phyloP scores from a whole-genome alignment of 1,140 invertebrate species.

The Pachyrhynchus sulphureomaculatus region DNA sequence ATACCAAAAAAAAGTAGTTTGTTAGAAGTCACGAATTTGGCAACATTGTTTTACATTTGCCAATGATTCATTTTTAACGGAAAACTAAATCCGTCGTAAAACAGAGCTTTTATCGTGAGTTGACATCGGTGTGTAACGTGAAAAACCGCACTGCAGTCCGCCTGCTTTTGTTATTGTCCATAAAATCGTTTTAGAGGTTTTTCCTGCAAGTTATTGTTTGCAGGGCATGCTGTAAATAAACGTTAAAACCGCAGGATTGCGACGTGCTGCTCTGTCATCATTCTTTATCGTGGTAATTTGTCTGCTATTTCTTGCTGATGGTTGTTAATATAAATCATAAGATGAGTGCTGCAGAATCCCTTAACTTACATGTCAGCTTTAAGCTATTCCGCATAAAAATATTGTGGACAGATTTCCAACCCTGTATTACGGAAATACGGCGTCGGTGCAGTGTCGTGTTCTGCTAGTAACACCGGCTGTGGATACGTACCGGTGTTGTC shows the following conservation, averaged over 20 bases:
- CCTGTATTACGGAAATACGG: no score
- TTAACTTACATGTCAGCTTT: no score
- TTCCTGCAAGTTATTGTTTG: background rate
- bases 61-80: background rate
- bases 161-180: background rate
- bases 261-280: no score
- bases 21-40: background rate
- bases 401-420: no score
- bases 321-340: no score
- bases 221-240: background rate
- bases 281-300: no score
- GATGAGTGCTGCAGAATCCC: no score
- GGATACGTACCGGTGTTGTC: no score
- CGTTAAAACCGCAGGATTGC: background rate
- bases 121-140: background rate
- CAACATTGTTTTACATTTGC: background rate
- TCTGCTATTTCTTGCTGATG: no score
- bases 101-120: background rate
- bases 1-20: background rate
- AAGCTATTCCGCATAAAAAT: no score
- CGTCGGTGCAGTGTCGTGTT: no score
- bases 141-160: slow-evolving; percentile 3
- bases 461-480: no score
- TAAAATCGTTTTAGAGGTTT: slow-evolving; percentile 2
- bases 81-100: background rate